Percentiles rank a stretch among this genome's conserved stretches.
phyloP scores from a whole-genome alignment of 1,140 invertebrate genomes.

The Ptiloglossa arizonensis region DNA sequence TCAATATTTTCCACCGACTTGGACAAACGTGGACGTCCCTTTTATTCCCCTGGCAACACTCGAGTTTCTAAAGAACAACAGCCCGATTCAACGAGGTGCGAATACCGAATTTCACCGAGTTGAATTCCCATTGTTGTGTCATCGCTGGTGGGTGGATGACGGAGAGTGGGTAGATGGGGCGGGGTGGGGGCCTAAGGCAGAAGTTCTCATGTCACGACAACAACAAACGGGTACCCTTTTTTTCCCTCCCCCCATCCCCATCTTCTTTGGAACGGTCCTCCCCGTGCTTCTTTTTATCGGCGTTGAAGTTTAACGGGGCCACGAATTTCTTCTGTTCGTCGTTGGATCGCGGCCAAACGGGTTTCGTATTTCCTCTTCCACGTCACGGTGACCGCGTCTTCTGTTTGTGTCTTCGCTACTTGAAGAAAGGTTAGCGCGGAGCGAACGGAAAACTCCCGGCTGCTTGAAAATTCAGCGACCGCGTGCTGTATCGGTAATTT shows the following conservation, averaged over 20 bases:
- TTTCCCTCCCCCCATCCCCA: no score
- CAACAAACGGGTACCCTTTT: slow-evolving; percentile 22
- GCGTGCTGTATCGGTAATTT: slow-evolving; percentile 29
- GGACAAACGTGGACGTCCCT: not conserved
- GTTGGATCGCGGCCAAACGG: slow-evolving; percentile 46
- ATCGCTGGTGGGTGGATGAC: no score
- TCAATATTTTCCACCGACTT: not conserved
- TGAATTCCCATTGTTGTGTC: slow-evolving; percentile 42
- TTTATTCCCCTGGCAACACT: slow-evolving; percentile 5
- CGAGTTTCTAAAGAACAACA: slow-evolving; percentile 15
- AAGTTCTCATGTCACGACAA: slow-evolving; percentile 35
- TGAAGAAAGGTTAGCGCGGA: slow-evolving; percentile 15
- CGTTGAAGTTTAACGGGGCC: slow-evolving; percentile 36
- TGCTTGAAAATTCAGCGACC: slow-evolving; percentile 38
- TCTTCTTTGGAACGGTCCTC: not conserved
- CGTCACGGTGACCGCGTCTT: slow-evolving; percentile 29
- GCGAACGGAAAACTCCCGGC: not conserved
- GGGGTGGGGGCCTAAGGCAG: slow-evolving; percentile 12
- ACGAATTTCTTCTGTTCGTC: slow-evolving; percentile 40
- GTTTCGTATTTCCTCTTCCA: slow-evolving; percentile 35
- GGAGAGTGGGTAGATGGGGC: no score
- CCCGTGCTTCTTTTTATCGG: slow-evolving; percentile 18
- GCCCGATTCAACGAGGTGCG: slow-evolving; percentile 21
- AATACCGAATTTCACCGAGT: slow-evolving; percentile 30
- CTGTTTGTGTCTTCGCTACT: slow-evolving; percentile 5